A percentile compares a stretch with the other conserved stretches of the same genome.
Evolutionary conservation across 2,797 vertebrate species (phyloP).

Genomic region (Cirrhinus molitorella): DNA sequence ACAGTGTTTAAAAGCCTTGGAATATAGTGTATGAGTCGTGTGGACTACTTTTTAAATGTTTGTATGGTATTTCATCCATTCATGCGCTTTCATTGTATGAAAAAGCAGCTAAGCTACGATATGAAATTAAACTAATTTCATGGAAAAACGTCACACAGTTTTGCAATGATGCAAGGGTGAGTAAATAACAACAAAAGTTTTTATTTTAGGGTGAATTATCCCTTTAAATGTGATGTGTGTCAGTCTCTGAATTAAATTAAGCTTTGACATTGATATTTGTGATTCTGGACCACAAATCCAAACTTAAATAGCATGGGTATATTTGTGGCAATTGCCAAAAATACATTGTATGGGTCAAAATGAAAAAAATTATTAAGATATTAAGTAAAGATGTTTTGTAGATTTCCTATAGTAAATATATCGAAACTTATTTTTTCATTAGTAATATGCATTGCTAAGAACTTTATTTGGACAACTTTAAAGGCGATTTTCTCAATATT

Average conservation of each 20-base stretch:
- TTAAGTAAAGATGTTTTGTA: no score
- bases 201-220: not conserved
- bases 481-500: no score
- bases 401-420: no score
- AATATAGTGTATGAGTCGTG: not conserved
- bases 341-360: no score
- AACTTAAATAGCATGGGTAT: no score
- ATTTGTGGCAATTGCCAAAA: no score
- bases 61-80: not conserved
- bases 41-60: not conserved
- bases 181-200: not conserved
- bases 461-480: no score
- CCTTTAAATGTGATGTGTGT: slow-evolving; percentile 1
- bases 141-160: not conserved
- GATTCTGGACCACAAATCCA: no score
- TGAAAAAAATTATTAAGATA: no score
- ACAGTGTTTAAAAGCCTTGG: not conserved
- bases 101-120: not conserved
- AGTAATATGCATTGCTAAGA: no score
- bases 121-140: not conserved
- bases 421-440: no score
- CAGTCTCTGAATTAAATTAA: slow-evolving; percentile 5
- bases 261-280: slow-evolving; percentile 2
- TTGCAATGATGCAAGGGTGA: not conserved
- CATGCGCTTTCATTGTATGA: not conserved